Percentiles rank a stretch among this genome's conserved stretches.
Evolutionary conservation across 2,113 vertebrate genomes (phyloP).

Genomic region (Orthonyx spaldingii): DNA sequence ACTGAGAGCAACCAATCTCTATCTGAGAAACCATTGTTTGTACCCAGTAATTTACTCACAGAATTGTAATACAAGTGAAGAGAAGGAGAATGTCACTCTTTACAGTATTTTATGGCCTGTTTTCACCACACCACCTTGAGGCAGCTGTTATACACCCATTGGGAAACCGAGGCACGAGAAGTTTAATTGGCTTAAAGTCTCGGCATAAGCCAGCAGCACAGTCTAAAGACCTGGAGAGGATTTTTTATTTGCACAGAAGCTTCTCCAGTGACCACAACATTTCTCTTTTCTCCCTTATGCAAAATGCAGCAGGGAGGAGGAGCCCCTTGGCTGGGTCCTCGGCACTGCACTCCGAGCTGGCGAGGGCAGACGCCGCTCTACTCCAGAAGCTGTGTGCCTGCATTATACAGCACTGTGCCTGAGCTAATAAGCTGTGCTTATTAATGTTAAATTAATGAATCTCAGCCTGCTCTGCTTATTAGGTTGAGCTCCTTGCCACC

Average conservation of each 20-base stretch:
- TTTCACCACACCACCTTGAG: background rate
- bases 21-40: background rate
- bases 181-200: background rate
- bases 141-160: background rate
- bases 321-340: background rate
- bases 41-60: background rate
- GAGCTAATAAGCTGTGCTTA: slow-evolving; percentile 63
- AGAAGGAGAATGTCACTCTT: background rate
- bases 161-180: background rate
- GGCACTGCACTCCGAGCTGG: background rate
- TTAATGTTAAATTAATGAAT: slow-evolving; percentile 70
- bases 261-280: background rate
- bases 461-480: slow-evolving; percentile 66
- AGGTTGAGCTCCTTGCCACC: slow-evolving; percentile 55
- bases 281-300: background rate
- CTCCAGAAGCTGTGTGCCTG: slow-evolving; percentile 44
- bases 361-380: background rate
- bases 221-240: background rate
- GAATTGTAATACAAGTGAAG: background rate
- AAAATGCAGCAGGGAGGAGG: background rate
- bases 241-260: background rate
- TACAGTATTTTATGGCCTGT: background rate
- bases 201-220: background rate
- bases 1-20: background rate
- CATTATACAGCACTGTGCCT: slow-evolving; percentile 20